Evolutionary conservation across 1,140 invertebrate species (phyloP).

Genomic region (Drosophila tropicalis): DNA sequence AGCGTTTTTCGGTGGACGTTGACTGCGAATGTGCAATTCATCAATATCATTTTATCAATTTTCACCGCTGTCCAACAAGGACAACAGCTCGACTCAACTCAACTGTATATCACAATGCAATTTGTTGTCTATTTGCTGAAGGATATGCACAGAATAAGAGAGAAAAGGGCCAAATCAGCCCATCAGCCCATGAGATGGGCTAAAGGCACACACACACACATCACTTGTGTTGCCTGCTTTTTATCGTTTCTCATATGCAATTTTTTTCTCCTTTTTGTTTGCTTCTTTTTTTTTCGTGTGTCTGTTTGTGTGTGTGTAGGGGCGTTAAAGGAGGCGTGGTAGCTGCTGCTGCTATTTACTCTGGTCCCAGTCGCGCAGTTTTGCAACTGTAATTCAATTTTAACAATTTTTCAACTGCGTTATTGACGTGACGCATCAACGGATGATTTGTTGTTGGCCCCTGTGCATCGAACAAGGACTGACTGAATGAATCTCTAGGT

Average conservation of each 20-base stretch:
- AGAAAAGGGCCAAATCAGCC: neutral
- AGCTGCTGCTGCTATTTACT: conserved; percentile 58
- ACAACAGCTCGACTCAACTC: conserved; percentile 63
- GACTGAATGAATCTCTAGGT: conserved; percentile 5
- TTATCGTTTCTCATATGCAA: conserved; percentile 70
- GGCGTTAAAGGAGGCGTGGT: conserved; percentile 28
- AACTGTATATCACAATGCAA: conserved; percentile 80
- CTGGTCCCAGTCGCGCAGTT: conserved; percentile 72
- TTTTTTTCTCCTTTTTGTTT: conserved; percentile 29
- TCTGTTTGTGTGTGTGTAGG: conserved; percentile 15
- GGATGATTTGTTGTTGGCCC: conserved; percentile 67
- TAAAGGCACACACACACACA: conserved; percentile 11
- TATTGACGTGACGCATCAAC: conserved; percentile 82
- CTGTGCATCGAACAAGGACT: conserved; percentile 2
- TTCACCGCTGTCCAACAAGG: conserved; percentile 74
- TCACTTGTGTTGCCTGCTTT: neutral
- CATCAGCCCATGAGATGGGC: neutral
- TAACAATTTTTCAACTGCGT: conserved; percentile 83
- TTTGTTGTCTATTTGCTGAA: conserved; percentile 82
- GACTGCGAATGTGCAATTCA: conserved; percentile 78
- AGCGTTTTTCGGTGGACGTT: conserved; percentile 27
- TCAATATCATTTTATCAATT: conserved; percentile 83
- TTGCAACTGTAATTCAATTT: conserved; percentile 83
- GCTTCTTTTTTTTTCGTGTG: conserved; percentile 18
- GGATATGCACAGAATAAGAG: conserved; percentile 69